Base-by-base conservation (phyloP, 2,113 vertebrate species). In the Osmerus eperlanus region DNA sequence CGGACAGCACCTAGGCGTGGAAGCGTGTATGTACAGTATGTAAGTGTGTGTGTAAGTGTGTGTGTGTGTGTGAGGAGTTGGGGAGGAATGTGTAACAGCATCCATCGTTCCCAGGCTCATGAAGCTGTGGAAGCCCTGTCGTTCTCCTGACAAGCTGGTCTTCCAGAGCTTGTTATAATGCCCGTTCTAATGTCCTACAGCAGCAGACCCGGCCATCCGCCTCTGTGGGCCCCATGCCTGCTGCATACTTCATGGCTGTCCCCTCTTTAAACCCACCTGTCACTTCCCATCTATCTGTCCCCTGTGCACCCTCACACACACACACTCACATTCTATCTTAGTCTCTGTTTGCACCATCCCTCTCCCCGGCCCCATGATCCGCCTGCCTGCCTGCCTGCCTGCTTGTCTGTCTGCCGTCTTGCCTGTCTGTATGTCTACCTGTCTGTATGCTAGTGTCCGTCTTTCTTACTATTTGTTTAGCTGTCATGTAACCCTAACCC, bases 1-100 rank as follows among this genome's bases (percentile, higher is more conserved):
- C 51, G 70, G 75, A 6, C 70, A 16, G 73, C 77, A 73, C 73
- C 71, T 23, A 65, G 71, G 54, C 16, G 59, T 1, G 65, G 52
- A 55, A 72, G 70, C 0, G 62, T 64, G 77, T 14, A 14, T 28
- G 18, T 4, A 36, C 4, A 52, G 67, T 56, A n/a, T 59, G 54
- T 75, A 25, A 62, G 80, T 52, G 79, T 73, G 70, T 53, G 19
- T 63, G 21, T 16, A 23, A 53, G 51, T 64, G 3, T 14, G 32
- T 29, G 59, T 25, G n/a, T 41, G 28, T 21, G 36, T 62, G 41
- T 62, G 36, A 25, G 67, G 15, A n/a, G 15, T 16, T 55, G 67
- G 62, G 62, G 16, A 28, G 23, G 61, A 21, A 12, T 32, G 23
- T 32, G 41, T 32, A 9, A 11, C 41, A 16, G 16, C 29, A 28